Evolutionary conservation across 2,888 invertebrate genomes (phyloP).

Genomic region (Phytoseiulus persimilis): DNA sequence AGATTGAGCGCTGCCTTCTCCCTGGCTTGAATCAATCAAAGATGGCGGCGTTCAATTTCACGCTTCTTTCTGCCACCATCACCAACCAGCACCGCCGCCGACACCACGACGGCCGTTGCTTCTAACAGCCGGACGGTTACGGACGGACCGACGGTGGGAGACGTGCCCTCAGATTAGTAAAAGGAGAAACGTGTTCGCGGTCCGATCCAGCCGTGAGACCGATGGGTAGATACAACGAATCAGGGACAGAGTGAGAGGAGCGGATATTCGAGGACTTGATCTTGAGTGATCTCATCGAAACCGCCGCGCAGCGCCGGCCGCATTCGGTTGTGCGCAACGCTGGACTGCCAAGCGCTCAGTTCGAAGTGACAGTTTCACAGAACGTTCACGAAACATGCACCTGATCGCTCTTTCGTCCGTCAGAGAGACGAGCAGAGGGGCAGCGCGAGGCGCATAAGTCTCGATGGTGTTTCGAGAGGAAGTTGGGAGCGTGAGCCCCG

Average conservation of each 20-base stretch:
- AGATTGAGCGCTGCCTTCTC: not conserved
- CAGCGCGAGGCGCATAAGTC: too few relatives aligned
- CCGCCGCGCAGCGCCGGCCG: not conserved
- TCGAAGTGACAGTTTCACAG: too few relatives aligned
- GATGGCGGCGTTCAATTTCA: not conserved
- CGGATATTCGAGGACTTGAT: too few relatives aligned
- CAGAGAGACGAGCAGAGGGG: too few relatives aligned
- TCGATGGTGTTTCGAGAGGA: too few relatives aligned
- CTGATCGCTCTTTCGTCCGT: too few relatives aligned
- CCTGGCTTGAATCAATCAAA: not conserved
- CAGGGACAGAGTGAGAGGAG: too few relatives aligned
- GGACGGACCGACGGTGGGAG: not conserved
- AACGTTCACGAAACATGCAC: too few relatives aligned
- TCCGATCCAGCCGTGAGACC: too few relatives aligned
- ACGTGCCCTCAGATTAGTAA: not conserved
- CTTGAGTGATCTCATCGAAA: not conserved
- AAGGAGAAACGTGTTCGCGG: not conserved
- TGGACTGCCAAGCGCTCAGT: not conserved
- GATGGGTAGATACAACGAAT: not conserved
- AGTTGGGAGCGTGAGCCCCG: too few relatives aligned
- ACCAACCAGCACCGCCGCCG: not conserved
- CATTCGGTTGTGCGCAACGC: not conserved
- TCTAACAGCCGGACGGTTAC: not conserved
- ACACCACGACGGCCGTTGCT: not conserved
- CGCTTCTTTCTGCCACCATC: not conserved